A percentile compares a stretch with the other conserved stretches of the same genome.
phyloP scores from a whole-genome alignment of 1,140 invertebrate species.

The Anadara kagoshimensis region DNA sequence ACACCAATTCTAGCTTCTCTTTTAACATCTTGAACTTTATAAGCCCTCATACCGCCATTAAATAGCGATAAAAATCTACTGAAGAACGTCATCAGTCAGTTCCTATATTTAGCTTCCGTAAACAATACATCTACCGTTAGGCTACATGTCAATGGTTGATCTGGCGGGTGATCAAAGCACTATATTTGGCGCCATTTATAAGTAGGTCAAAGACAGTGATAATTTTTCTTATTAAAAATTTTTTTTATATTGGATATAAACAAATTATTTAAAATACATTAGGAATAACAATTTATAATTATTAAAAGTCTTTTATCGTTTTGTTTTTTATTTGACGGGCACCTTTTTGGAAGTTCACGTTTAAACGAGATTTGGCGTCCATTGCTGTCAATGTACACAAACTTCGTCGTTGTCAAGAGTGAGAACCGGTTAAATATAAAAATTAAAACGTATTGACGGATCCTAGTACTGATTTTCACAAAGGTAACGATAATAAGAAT shows the following conservation, averaged over 20 bases:
- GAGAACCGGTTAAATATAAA: no score
- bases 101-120: neutral
- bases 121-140: neutral
- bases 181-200: neutral
- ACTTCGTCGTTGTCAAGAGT: conserved; percentile 46
- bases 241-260: no score
- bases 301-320: conserved; percentile 1
- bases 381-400: conserved; percentile 46
- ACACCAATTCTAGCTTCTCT: conserved; percentile 54
- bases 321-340: neutral
- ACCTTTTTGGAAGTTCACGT: neutral
- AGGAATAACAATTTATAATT: neutral
- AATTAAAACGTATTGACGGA: no score
- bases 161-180: neutral
- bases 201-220: no score
- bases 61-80: conserved; percentile 56
- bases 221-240: no score
- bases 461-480: no score
- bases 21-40: conserved; percentile 61
- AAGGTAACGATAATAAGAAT: neutral
- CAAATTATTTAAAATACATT: no score
- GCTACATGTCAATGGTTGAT: conserved; percentile 10
- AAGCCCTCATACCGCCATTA: conserved; percentile 62
- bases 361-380: conserved; percentile 11
- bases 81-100: conserved; percentile 35